A percentile compares a stretch with the other conserved stretches of the same genome.
Evolutionary conservation across 1,140 invertebrate genomes (phyloP).

Genomic region (Harpegnathos saltator): DNA sequence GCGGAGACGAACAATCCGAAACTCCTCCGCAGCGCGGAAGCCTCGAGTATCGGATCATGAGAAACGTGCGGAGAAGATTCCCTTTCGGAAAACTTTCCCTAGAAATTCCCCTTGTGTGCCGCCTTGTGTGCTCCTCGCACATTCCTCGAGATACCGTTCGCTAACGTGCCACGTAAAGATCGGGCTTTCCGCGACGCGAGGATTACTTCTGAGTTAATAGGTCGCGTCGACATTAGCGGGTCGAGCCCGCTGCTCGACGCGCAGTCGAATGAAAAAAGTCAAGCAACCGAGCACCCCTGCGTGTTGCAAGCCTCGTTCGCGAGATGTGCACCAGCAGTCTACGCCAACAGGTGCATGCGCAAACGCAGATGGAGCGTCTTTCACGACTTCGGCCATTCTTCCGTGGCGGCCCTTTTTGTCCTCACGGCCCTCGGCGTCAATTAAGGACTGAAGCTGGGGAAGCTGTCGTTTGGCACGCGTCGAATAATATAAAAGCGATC

Average conservation of each 20-base stretch:
- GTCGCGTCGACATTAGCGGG: slow-evolving; percentile 52
- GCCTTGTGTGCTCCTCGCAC: too few species aligned
- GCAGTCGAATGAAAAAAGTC: slow-evolving; percentile 46
- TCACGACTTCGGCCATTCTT: slow-evolving; percentile 12
- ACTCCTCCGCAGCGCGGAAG: too few species aligned
- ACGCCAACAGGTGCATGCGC: slow-evolving; percentile 77
- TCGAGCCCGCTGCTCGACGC: neutral
- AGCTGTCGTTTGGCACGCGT: too few species aligned
- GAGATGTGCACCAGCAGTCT: slow-evolving; percentile 32
- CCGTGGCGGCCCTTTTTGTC: neutral
- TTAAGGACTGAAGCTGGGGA: neutral
- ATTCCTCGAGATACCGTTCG: slow-evolving; percentile 3
- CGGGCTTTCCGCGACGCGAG: slow-evolving; percentile 3
- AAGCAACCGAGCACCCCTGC: slow-evolving; percentile 29
- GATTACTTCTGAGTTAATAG: slow-evolving; percentile 47
- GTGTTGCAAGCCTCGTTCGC: slow-evolving; percentile 15
- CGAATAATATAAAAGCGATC: neutral
- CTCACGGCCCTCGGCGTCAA: neutral
- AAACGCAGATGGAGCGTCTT: slow-evolving; percentile 45
- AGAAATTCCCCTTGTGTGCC: neutral
- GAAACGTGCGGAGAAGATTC: too few species aligned
- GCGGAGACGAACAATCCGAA: too few species aligned
- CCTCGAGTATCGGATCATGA: too few species aligned
- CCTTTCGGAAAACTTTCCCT: neutral
- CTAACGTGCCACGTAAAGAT: slow-evolving; percentile 20